These are phyloP conservation scores for Drosophila kuntzei DNA, from an alignment of 2,888 invertebrate species.

Conservation along the genomic window DNA sequence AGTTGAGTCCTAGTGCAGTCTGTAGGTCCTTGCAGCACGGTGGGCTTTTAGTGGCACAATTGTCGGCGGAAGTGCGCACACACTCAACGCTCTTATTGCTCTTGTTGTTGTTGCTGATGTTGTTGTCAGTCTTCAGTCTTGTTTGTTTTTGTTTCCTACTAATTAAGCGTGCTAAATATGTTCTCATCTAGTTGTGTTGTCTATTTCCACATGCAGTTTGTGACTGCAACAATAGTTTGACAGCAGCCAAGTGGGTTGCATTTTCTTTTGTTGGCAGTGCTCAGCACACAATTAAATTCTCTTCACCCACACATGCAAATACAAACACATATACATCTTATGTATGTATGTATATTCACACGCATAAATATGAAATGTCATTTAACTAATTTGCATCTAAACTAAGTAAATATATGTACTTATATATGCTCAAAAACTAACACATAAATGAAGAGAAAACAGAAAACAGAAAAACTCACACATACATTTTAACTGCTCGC, in stretches of 20 bases:
- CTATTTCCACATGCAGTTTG: conserved; percentile 77
- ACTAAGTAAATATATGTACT: conserved; percentile 38
- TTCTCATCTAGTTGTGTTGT: conserved; percentile 47
- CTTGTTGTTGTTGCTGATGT: conserved; percentile 15
- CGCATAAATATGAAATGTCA: conserved; percentile 40
- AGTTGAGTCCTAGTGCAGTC: conserved; percentile 16
- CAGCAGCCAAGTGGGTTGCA: conserved; percentile 57
- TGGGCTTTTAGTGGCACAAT: conserved; percentile 63
- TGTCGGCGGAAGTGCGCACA: conserved; percentile 75
- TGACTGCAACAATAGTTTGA: conserved; percentile 81
- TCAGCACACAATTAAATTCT: conserved; percentile 63
- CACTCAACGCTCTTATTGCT: conserved; percentile 38
- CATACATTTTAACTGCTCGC: conserved; percentile 29
- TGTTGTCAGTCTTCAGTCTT: conserved; percentile 34
- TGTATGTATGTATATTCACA: background rate
- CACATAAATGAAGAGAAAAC: conserved; percentile 17
- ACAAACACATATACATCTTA: background rate
- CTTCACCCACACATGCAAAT: conserved; percentile 23
- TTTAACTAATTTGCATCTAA: conserved; percentile 67
- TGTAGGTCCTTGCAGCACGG: conserved; percentile 15
- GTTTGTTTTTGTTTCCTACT: conserved; percentile 71
- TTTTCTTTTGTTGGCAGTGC: conserved; percentile 38
- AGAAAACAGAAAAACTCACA: conserved; percentile 1
- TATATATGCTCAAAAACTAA: conserved; percentile 25
- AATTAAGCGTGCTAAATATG: conserved; percentile 79